phyloP scores from a whole-genome alignment of 2,113 vertebrate species.

The Choloepus hoffmanni region DNA sequence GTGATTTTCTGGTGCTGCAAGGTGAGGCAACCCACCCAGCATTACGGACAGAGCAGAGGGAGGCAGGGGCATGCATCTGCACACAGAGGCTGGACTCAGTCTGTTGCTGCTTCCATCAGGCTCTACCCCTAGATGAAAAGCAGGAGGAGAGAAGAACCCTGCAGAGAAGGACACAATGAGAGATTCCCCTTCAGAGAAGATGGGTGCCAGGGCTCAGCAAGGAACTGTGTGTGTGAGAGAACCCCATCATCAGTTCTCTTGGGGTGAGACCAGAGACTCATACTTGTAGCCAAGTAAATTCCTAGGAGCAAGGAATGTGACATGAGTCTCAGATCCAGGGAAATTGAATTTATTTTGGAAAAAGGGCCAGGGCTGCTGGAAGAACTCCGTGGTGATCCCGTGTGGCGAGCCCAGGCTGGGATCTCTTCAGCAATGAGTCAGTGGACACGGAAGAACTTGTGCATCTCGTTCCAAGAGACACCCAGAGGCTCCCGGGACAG shows the following conservation, averaged over 20 bases:
- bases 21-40: neutral
- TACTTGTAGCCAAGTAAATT: neutral
- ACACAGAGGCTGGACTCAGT: neutral
- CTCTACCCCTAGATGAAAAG: neutral
- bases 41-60: neutral
- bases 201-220: neutral
- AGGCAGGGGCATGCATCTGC: neutral
- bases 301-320: conserved; percentile 33
- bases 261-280: neutral
- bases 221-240: neutral
- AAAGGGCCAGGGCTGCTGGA: conserved; percentile 24
- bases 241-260: neutral
- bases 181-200: neutral
- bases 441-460: neutral
- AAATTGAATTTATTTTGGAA: conserved; percentile 32
- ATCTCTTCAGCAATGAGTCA: conserved; percentile 32
- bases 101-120: neutral
- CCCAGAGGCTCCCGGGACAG: neutral
- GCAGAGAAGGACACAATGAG: fast-evolving
- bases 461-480: conserved; percentile 7
- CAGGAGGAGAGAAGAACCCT: neutral
- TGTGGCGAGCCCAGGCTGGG: neutral
- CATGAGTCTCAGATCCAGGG: neutral
- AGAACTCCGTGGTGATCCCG: neutral
- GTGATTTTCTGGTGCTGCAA: neutral